Evolutionary conservation across 2,113 vertebrate species (phyloP), one percentile per base, ranked within the genome.

Genomic region (Pithys albifrons): DNA sequence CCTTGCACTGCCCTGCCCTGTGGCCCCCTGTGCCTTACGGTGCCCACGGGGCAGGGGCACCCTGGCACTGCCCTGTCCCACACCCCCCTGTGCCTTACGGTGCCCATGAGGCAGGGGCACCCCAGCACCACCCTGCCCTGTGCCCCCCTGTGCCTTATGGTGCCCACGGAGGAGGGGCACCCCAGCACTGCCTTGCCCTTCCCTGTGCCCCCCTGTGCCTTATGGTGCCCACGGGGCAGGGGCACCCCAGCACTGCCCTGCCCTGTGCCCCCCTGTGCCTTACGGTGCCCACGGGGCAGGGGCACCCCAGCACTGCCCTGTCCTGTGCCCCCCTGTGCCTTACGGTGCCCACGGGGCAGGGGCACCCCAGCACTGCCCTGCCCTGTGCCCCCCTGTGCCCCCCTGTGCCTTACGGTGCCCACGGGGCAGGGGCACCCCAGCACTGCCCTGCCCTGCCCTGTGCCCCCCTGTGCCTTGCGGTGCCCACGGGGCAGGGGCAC

Each of bases 341-440:
- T 45, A 97, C 97, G 39, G 19, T 78, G 48, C 49, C n/a, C n/a
- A n/a, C n/a, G 3, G 4, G 19, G 55, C 52, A 10, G 29, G 52
- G 52, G 31, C 52, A 55, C 10, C 17, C 52, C 10, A 6, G 29
- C 52, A 55, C 52, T 55, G 52, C 52, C 11, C 41, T 41, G 13
- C 41, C 41, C 41, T 14, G 13, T 25, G 14, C 0, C 12, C 9
- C 0, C 2, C 16, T 1, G 7, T 24, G 49, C 12, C 59, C n/a
- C n/a, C n/a, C n/a, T n/a, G n/a, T n/a, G n/a, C n/a, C n/a, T 82
- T 45, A 97, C 97, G 39, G 19, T 78, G 48, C 49, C n/a, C n/a
- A n/a, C n/a, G n/a, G 37, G 37, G 37, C 37, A 37, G 37, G 37
- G 37, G 37, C 37, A 37, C 37, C 37, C 37, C 9, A 9, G 37